Conservation (phyloP, 2,113 vertebrate genomes). For the Oryzias javanicus region DNA sequence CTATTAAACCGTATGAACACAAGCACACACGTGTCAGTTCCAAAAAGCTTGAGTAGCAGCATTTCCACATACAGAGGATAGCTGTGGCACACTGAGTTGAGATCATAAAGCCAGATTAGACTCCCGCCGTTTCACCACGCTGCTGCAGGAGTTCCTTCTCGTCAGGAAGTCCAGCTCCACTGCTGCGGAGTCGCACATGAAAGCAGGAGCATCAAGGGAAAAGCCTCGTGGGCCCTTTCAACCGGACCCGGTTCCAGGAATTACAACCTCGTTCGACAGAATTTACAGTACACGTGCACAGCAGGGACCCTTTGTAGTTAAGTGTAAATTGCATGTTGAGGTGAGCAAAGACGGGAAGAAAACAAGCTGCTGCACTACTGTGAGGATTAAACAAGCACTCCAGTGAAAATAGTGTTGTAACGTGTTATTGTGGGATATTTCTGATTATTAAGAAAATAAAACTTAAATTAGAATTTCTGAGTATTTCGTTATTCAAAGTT, state of each 20-base stretch:
- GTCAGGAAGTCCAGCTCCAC: conserved; percentile 26
- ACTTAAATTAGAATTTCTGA: too few species aligned
- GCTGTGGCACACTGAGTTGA: conserved; percentile 10
- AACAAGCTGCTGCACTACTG: background rate
- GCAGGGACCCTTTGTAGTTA: conserved; percentile 3
- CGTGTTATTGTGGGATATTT: too few species aligned
- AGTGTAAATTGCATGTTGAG: background rate
- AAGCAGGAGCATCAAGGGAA: conserved; percentile 27
- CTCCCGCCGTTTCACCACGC: conserved; percentile 46
- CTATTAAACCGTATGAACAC: background rate
- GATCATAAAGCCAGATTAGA: conserved; percentile 33
- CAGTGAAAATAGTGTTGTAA: too few species aligned
- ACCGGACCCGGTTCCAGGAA: conserved; percentile 10
- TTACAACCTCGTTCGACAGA: background rate
- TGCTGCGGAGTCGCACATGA: conserved; percentile 43
- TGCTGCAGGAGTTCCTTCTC: conserved; percentile 28
- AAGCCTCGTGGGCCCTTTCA: conserved; percentile 10
- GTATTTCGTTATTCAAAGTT: too few species aligned
- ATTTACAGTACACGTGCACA: background rate
- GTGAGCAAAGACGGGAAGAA: background rate
- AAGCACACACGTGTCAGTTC: background rate
- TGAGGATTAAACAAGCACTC: too few species aligned
- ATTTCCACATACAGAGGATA: conserved; percentile 6
- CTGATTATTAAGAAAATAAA: too few species aligned
- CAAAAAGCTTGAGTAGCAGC: background rate